phyloP scores from a whole-genome alignment of 2,113 vertebrate genomes.

The Sclerurus mexicanus region DNA sequence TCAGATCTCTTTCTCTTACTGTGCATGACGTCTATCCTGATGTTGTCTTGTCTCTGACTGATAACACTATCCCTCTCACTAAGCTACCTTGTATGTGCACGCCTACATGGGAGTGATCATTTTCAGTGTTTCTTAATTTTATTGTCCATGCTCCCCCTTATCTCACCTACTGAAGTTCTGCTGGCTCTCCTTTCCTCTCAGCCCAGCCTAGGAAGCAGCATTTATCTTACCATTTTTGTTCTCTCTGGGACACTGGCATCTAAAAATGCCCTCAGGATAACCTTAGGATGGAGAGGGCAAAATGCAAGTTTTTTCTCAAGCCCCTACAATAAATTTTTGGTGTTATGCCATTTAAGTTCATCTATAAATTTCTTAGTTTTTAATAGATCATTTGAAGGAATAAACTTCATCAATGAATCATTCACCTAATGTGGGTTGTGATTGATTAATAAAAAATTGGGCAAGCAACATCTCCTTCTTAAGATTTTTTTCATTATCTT shows the following conservation, averaged over 20 bases:
- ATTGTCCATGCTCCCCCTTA: background rate
- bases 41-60: background rate
- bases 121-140: background rate
- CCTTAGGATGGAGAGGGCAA: background rate
- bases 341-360: background rate
- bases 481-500: background rate
- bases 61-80: background rate
- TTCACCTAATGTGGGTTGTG: background rate
- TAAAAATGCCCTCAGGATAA: background rate
- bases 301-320: background rate
- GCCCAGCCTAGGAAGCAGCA: background rate
- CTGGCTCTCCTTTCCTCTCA: background rate
- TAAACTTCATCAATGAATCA: background rate
- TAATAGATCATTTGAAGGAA: background rate
- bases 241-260: background rate
- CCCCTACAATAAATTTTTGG: background rate
- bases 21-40: background rate
- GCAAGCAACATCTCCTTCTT: background rate
- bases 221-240: background rate
- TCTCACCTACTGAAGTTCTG: background rate
- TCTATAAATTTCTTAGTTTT: background rate
- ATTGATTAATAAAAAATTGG: background rate
- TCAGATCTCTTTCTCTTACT: constrained; percentile 11
- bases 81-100: background rate
- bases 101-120: background rate